Percentiles rank a stretch among this genome's conserved stretches.
These are phyloP conservation scores for Chymomyza caudatula DNA, from an alignment of 2,888 invertebrate genomes.

Conservation along the genomic window DNA sequence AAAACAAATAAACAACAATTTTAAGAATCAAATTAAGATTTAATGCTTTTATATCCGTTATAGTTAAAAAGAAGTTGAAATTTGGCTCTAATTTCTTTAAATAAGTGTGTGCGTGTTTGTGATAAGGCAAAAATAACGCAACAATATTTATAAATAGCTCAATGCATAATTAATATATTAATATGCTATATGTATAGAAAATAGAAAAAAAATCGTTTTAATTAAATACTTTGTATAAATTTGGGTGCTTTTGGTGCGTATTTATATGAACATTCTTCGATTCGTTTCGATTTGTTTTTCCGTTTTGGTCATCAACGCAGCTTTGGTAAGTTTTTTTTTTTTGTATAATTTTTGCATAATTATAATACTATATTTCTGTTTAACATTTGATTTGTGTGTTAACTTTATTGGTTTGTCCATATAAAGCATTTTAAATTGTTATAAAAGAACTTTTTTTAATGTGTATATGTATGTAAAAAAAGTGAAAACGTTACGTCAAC, in stretches of 20 bases:
- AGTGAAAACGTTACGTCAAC: neutral
- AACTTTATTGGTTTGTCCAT: constrained; percentile 17
- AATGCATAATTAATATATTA: neutral
- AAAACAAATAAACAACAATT: neutral
- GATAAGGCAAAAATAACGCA: neutral
- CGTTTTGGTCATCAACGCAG: neutral
- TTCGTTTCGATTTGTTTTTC: constrained; percentile 1
- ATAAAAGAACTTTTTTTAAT: neutral
- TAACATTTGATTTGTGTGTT: constrained; percentile 10
- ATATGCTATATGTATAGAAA: neutral
- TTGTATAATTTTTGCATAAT: neutral
- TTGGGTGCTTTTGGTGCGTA: neutral
- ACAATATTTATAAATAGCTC: neutral
- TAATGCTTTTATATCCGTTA: too few relatives aligned
- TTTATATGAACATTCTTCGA: neutral
- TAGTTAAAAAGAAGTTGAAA: neutral
- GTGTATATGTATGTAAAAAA: neutral
- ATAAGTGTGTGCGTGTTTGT: neutral
- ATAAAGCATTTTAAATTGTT: neutral
- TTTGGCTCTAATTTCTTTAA: neutral
- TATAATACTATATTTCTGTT: neutral
- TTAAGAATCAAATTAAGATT: too few relatives aligned
- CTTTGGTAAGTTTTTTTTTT: constrained; percentile 5
- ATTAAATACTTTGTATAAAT: neutral
- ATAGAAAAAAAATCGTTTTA: neutral